Evolutionary conservation across 30 jellyfish, hydroid and myxozoan species (phyloP).

Genomic region (Cassiopea xamachana): DNA sequence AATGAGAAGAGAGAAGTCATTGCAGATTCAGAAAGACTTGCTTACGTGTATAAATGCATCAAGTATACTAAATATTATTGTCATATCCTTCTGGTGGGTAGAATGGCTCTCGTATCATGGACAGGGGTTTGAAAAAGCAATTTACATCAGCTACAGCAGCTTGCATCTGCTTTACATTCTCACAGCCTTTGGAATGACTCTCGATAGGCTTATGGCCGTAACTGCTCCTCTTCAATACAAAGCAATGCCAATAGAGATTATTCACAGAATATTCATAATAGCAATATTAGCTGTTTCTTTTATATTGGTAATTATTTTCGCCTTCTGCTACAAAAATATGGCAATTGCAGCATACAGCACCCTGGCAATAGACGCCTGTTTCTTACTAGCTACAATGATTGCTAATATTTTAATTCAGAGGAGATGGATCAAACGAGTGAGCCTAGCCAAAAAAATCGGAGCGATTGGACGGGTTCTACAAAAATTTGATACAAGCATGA

Average conservation of each 20-base stretch:
- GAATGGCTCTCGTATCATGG: conserved; percentile 9
- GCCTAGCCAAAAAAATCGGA: conserved; percentile 36
- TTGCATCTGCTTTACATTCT: conserved; percentile 22
- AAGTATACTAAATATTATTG: background rate
- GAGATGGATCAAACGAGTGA: conserved; percentile 11
- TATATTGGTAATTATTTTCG: background rate
- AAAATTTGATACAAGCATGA: conserved; percentile 20
- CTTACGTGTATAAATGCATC: conserved; percentile 25
- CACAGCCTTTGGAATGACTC: conserved; percentile 17
- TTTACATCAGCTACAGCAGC: background rate
- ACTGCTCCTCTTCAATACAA: conserved; percentile 43
- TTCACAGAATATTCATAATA: background rate
- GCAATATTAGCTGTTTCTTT: background rate
- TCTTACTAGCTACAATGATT: background rate
- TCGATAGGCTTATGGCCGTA: conserved; percentile 28
- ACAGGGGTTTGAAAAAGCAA: background rate
- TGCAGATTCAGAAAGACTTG: conserved; percentile 4
- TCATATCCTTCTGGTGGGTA: conserved; percentile 31
- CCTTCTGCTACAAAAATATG: background rate
- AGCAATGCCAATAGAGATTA: background rate
- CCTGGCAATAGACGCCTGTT: conserved; percentile 1
- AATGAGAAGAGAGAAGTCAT: conserved; percentile 22
- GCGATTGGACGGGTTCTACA: conserved; percentile 42
- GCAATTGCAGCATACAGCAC: background rate
- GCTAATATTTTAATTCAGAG: background rate